Evolutionary conservation across 1,140 invertebrate species (phyloP).

Genomic region (Drosophila prosaltans): DNA sequence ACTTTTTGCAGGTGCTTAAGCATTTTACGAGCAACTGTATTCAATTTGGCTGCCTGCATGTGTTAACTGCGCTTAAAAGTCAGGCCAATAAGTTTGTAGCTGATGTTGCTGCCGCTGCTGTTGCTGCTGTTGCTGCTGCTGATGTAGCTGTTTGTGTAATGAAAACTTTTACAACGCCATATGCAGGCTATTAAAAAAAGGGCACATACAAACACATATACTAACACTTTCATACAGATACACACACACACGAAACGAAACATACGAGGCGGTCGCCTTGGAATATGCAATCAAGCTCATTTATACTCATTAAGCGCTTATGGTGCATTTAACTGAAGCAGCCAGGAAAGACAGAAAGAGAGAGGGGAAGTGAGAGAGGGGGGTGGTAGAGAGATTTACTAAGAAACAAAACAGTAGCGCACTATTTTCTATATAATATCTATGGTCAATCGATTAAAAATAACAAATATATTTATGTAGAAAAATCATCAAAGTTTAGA

Average conservation of each 20-base stretch:
- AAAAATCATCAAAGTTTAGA: too few species aligned
- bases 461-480: too few species aligned
- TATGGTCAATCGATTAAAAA: too few species aligned
- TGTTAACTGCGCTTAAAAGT: slow-evolving; percentile 80
- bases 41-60: slow-evolving; percentile 68
- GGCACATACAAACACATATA: slow-evolving; percentile 44
- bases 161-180: slow-evolving; percentile 81
- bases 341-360: neutral
- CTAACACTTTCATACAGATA: slow-evolving; percentile 34
- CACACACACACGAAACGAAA: slow-evolving; percentile 15
- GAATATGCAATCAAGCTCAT: slow-evolving; percentile 80
- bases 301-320: slow-evolving; percentile 80
- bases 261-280: slow-evolving; percentile 48
- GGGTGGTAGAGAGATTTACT: slow-evolving; percentile 3
- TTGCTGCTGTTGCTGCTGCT: slow-evolving; percentile 47
- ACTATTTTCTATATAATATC: too few species aligned
- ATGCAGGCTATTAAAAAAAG: slow-evolving; percentile 78
- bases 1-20: slow-evolving; percentile 75
- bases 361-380: neutral
- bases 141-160: slow-evolving; percentile 74
- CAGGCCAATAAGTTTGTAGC: slow-evolving; percentile 68
- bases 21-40: slow-evolving; percentile 79
- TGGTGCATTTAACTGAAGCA: slow-evolving; percentile 45
- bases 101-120: slow-evolving; percentile 55
- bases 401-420: too few species aligned